A percentile compares a stretch with the other conserved stretches of the same genome.
Conservation (phyloP, 2,888 invertebrate species). For the Cantharis rustica region DNA sequence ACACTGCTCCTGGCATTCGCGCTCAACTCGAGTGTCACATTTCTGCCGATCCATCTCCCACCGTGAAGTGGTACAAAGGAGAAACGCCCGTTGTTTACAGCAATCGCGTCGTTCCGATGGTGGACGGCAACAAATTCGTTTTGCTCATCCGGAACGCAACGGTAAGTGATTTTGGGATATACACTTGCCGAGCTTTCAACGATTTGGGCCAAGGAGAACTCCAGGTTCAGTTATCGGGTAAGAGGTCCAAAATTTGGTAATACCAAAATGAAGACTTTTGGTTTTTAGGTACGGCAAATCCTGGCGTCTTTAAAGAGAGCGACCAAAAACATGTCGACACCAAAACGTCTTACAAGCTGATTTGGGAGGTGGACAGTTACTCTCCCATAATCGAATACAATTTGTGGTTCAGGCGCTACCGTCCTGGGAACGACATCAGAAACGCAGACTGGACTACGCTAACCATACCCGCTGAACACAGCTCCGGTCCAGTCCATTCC, state of each 20-base stretch:
- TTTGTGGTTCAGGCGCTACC: slow-evolving; percentile 64
- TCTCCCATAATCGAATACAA: slow-evolving; percentile 76
- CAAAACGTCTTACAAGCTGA: slow-evolving; percentile 67
- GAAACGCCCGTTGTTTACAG: slow-evolving; percentile 62
- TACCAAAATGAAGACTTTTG: neutral
- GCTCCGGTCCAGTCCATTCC: slow-evolving; percentile 74
- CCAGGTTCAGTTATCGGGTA: slow-evolving; percentile 75
- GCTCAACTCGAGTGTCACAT: slow-evolving; percentile 72
- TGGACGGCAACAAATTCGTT: slow-evolving; percentile 62
- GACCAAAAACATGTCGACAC: slow-evolving; percentile 57
- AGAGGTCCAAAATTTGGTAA: neutral
- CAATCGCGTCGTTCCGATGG: slow-evolving; percentile 53
- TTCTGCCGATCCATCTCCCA: slow-evolving; percentile 71
- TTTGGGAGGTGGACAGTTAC: slow-evolving; percentile 87
- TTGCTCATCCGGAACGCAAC: slow-evolving; percentile 72
- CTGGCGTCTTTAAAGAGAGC: slow-evolving; percentile 69
- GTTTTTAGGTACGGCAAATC: slow-evolving; percentile 67
- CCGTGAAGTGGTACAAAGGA: slow-evolving; percentile 70
- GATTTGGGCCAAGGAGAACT: slow-evolving; percentile 72
- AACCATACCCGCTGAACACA: slow-evolving; percentile 70
- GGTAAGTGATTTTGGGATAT: slow-evolving; percentile 74
- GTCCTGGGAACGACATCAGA: slow-evolving; percentile 55
- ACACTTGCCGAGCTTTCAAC: slow-evolving; percentile 79
- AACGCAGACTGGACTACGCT: slow-evolving; percentile 69
- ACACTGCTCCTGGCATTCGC: slow-evolving; percentile 73